Conservation (phyloP, 2,888 invertebrate species). For the Notocelia uddmanniana region DNA sequence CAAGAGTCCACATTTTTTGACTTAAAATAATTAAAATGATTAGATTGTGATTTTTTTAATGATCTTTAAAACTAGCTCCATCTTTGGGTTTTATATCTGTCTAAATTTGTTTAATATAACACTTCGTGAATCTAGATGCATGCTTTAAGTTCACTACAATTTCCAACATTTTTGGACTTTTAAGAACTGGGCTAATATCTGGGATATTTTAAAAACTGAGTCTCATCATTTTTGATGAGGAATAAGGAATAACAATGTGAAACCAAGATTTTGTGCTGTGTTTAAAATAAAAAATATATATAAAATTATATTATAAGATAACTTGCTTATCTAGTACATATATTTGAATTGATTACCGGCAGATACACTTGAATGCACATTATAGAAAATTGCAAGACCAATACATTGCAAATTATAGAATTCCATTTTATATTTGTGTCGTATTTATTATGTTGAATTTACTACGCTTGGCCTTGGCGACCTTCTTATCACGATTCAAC, state of each 20-base stretch:
- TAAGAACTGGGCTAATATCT: background rate
- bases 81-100: too few relatives aligned
- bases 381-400: background rate
- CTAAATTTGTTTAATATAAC: background rate
- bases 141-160: too few relatives aligned
- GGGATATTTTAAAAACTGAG: background rate
- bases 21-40: too few relatives aligned
- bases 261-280: too few relatives aligned
- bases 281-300: too few relatives aligned
- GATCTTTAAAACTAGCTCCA: too few relatives aligned
- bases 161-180: background rate
- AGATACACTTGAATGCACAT: conserved; percentile 3
- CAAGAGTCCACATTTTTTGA: too few relatives aligned
- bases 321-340: background rate
- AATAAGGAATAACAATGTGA: too few relatives aligned
- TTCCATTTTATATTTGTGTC: background rate
- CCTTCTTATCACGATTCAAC: background rate
- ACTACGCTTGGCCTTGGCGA: background rate
- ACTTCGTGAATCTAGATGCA: background rate
- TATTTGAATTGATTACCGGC: background rate
- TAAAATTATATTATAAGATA: too few relatives aligned
- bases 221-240: too few relatives aligned
- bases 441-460: conserved; percentile 10
- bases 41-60: too few relatives aligned
- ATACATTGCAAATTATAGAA: background rate